Evolutionary conservation across 2,888 invertebrate genomes (phyloP).

Genomic region (Uropetala carovei): DNA sequence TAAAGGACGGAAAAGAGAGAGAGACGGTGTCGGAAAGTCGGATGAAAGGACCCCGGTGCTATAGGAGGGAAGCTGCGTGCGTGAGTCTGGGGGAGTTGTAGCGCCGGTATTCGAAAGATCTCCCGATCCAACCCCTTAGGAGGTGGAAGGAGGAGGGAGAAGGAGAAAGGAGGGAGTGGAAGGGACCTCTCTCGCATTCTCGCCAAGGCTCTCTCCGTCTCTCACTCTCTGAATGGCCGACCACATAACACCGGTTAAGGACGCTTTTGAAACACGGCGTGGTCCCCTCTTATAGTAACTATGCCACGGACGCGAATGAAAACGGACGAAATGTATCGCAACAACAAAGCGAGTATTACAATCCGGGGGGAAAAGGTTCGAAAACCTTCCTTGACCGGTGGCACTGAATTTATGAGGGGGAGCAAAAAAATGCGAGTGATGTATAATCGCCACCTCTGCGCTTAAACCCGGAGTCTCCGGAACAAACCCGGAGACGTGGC

Average conservation of each 20-base stretch:
- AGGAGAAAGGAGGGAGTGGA: background rate
- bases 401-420: background rate
- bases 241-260: background rate
- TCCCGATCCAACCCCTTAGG: background rate
- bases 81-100: background rate
- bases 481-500: too few relatives aligned
- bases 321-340: too few relatives aligned
- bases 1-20: too few relatives aligned
- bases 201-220: constrained; percentile 34
- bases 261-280: background rate
- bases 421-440: background rate
- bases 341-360: too few relatives aligned
- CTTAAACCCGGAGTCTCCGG: too few relatives aligned
- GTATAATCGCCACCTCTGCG: too few relatives aligned
- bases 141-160: background rate
- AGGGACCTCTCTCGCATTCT: constrained; percentile 33
- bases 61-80: too few relatives aligned
- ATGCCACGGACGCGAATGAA: too few relatives aligned
- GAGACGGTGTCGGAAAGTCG: background rate
- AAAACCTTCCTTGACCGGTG: background rate
- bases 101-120: background rate
- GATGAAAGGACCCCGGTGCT: background rate
- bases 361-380: too few relatives aligned
- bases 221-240: background rate
- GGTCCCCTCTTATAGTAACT: too few relatives aligned